Evolutionary conservation across 2,888 invertebrate species (phyloP), one percentile per base, ranked within the genome.

Genomic region (Branchellion lobata): DNA sequence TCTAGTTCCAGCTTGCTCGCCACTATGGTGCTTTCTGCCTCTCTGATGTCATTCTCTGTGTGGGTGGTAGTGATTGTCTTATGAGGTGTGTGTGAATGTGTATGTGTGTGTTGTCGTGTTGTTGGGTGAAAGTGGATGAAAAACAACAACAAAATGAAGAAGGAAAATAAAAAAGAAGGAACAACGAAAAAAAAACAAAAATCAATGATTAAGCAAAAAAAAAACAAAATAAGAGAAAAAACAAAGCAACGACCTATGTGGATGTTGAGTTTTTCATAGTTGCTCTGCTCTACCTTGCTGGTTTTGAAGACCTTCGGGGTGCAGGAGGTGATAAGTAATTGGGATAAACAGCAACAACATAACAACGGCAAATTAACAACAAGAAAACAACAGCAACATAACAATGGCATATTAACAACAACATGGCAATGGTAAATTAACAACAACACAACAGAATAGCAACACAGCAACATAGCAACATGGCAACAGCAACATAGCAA

Each of bases 241-340:
- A 34, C 27, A 47, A 21, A 74, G 24, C 31, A 36, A 73, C 79
- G 69, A 87, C 87, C 87, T 65, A 96, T 92, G 82, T 92, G 90
- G 79, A 91, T 90, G 1, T 93, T 92, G 24, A 95, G 88, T 78
- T 91, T 88, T 85, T 92, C 92, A 85, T 96, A 96, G 85, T 93
- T 93, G 80, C 92, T 90, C 76, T 94, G 89, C 85, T 95, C 95
- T 29, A 92, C 91, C n/a, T 92, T 89, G 88, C 94, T 94, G 92
- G 94, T 94, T 85, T 91, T 90, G 1, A 92, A 91, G 0, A 92
- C 92, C 29, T 93, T 88, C 78, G 92, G 91, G 0, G 95, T 53
- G n/a, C n/a, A n/a, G n/a, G n/a, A n/a, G n/a, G n/a, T n/a, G n/a
- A n/a, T n/a, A n/a, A n/a, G n/a, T n/a, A n/a, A n/a, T n/a, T n/a